phyloP scores from a whole-genome alignment of 2,888 invertebrate genomes.

The Acleris literana region DNA sequence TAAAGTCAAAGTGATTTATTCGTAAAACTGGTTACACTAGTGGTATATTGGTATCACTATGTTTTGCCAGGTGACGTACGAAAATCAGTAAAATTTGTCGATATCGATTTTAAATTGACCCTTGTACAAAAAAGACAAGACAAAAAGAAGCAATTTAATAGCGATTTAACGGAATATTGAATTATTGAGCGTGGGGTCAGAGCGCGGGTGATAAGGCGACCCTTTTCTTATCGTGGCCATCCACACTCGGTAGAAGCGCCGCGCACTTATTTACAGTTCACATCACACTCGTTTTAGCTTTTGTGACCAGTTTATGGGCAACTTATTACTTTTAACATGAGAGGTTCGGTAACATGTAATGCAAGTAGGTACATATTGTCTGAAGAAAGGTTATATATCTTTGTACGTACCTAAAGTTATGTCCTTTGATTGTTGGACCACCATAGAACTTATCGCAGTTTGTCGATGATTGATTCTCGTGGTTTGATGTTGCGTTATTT shows the following conservation, averaged over 20 bases:
- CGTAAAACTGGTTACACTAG: too few species aligned
- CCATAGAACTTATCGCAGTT: too few species aligned
- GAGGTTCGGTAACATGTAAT: not conserved
- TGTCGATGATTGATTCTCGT: too few species aligned
- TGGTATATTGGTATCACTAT: too few species aligned
- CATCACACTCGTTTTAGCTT: conserved; percentile 13
- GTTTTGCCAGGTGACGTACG: too few species aligned
- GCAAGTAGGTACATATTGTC: not conserved
- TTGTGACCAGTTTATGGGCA: not conserved
- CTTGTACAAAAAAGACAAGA: conserved; percentile 13
- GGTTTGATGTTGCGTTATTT: too few species aligned
- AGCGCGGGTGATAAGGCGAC: conserved; percentile 38
- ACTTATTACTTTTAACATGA: not conserved
- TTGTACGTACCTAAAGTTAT: not conserved
- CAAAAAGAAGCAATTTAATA: conserved; percentile 4
- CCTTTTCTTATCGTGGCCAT: conserved; percentile 34
- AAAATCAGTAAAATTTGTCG: too few species aligned
- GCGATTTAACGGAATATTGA: conserved; percentile 33
- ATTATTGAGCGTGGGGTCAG: conserved; percentile 39
- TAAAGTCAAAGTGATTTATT: too few species aligned
- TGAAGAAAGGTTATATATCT: not conserved
- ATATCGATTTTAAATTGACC: too few species aligned
- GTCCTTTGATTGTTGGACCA: too few species aligned
- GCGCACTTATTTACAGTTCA: conserved; percentile 22
- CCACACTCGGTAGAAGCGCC: conserved; percentile 10